phyloP scores from a whole-genome alignment of 2,797 vertebrate species.

The Fistularia tabacaria region DNA sequence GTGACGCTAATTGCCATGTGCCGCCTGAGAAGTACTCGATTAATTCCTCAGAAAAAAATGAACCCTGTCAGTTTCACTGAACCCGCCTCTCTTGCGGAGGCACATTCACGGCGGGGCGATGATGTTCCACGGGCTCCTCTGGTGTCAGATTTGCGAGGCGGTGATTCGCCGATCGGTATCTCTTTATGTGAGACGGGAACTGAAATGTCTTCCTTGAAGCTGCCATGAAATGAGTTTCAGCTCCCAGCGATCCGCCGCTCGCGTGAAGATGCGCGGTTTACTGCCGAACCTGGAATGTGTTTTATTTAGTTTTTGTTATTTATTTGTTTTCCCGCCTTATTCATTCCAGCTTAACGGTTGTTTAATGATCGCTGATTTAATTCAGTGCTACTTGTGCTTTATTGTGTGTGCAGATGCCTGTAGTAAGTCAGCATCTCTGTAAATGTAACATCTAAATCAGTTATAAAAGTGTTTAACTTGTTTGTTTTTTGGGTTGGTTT shows the following conservation, averaged over 20 bases:
- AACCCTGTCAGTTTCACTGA: slow-evolving; percentile 27
- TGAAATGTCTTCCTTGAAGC: slow-evolving; percentile 68
- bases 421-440: slow-evolving; percentile 35
- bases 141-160: slow-evolving; percentile 19
- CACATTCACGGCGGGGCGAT: slow-evolving; percentile 18
- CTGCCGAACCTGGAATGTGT: slow-evolving; percentile 32
- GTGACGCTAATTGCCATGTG: slow-evolving; percentile 65
- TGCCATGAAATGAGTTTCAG: slow-evolving; percentile 55
- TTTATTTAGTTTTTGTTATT: not conserved
- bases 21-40: slow-evolving; percentile 56
- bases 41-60: slow-evolving; percentile 37
- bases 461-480: slow-evolving; percentile 80
- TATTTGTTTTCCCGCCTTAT: slow-evolving; percentile 22
- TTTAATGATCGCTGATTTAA: slow-evolving; percentile 38
- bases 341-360: slow-evolving; percentile 26
- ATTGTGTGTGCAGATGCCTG: slow-evolving; percentile 28
- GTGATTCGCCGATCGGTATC: slow-evolving; percentile 13
- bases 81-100: slow-evolving; percentile 20
- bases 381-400: slow-evolving; percentile 33
- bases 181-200: slow-evolving; percentile 36
- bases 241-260: not conserved
- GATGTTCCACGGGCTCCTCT: slow-evolving; percentile 4
- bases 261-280: slow-evolving; percentile 46
- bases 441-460: slow-evolving; percentile 73
- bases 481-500: slow-evolving; percentile 25